Evolutionary conservation across 2,113 vertebrate species (phyloP), one percentile per base, ranked within the genome.

Genomic region (Gadus chalcogrammus): DNA sequence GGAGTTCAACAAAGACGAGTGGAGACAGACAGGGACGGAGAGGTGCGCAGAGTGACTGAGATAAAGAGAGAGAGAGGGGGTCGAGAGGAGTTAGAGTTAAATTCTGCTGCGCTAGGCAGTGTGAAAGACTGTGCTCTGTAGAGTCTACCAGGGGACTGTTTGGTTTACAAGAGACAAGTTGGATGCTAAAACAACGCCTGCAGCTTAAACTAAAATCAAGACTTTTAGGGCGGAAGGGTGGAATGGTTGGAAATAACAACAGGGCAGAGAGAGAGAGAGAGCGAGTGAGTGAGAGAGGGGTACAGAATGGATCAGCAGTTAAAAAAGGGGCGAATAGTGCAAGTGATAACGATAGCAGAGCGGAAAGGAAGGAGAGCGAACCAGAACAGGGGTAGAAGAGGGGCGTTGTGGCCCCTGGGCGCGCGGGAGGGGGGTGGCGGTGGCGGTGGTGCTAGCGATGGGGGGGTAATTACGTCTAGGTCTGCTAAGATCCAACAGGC

Each of bases 291-390:
- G 64, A 60, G n/a, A 91, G 65, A 92, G 89, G 91, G 91, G 71
- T 72, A 67, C 74, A 72, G 82, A 63, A 69, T 68, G 17, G 68
- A 66, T 35, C 85, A 83, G 85, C 27, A 91, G 90, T 92, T 93
- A 89, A 35, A 35, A 7, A 48, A 48, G 12, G 42, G 8, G 42
- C 1, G 11, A 48, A 13, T 48, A 48, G 42, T 9, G 42, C 2
- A 48, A 48, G 42, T 48, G 42, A 48, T 7, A 48, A 13, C 2
- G 42, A 48, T 48, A 48, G 42, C 42, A 13, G 8, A 48, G 31
- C 4, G 31, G 31, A 35, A 35, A 35, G 85, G 90, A 80, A 77
- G 78, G 62, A 61, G 64, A 69, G 61, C 58, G 63, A 68, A 71
- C 5, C 42, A 48, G 42, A 48, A 48, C 42, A 48, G 42, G 42